Base-by-base conservation (phyloP, 2,797 vertebrate species). In the Danio kyathit region DNA sequence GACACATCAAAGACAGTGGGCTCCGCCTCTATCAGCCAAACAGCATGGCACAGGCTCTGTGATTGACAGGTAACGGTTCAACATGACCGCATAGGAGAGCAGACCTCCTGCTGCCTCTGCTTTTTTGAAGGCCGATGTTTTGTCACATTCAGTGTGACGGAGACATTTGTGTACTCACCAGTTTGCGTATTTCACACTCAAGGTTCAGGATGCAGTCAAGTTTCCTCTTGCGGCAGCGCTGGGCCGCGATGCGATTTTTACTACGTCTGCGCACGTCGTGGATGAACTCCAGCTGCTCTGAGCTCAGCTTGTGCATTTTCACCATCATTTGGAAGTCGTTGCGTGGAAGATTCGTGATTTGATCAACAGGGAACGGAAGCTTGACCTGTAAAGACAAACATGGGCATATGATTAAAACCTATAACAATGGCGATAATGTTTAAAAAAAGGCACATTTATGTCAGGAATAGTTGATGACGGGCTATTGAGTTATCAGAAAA, bases 261-360 rank as follows among this genome's bases (percentile, higher is more conserved):
- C 98, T 99, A 83, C 98, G 94, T 73, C 98, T 93, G 60, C 98
- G 95, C 85, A 99, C 94, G 0, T 99, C 98, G 0, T 99, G 98
- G 89, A 99, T 98, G 82, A 98, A 99, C 92, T 99, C 98, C n/a
- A 99, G 94, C 92, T 99, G 98, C 88, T 99, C 98, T 83, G 98
- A 97, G 91, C 95, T 97, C 92, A 99, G 93, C 92, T 98, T 99
- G 97, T 99, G 97, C 97, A 99, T 99, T 94, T 99, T 99, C 88
- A 99, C 96, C 96, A 99, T 97, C 96, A 98, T 98, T 93, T 99
- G 98, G 95, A 99, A 99, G 93, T 99, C 98, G 56, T 99, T 99
- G 91, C 98, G 94, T 93, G 98, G 97, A 96, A 99, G 97, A 95
- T 99, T 97, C 88, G 97, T 99, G 96, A 99, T 99, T 95, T 99